Evolutionary conservation across 1,140 invertebrate species (phyloP).

Genomic region (Monochamus saltuarius): DNA sequence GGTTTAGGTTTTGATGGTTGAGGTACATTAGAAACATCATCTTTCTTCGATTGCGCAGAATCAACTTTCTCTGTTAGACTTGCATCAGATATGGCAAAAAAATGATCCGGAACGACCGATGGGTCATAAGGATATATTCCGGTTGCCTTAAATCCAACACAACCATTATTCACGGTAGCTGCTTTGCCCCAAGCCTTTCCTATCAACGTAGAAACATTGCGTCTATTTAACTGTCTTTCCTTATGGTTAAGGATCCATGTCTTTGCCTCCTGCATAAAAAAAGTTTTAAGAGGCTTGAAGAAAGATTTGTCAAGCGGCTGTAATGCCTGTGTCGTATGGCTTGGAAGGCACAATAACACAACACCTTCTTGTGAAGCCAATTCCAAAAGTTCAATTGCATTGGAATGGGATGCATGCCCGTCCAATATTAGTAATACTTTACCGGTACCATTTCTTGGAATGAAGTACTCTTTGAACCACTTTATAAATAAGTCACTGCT

Average conservation of each 20-base stretch:
- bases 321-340: conserved; percentile 42
- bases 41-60: too few relatives aligned
- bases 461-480: conserved; percentile 41
- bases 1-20: too few relatives aligned
- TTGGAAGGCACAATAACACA: conserved; percentile 40
- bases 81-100: too few relatives aligned
- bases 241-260: conserved; percentile 13
- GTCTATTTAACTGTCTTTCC: conserved; percentile 6
- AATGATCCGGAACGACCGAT: conserved; percentile 17
- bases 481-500: conserved; percentile 34
- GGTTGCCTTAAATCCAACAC: conserved; percentile 24
- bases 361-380: conserved; percentile 39
- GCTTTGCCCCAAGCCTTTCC: conserved; percentile 36
- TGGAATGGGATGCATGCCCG: conserved; percentile 48
- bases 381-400: conserved; percentile 32
- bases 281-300: conserved; percentile 42
- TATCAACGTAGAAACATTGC: background rate
- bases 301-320: conserved; percentile 42
- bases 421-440: conserved; percentile 51
- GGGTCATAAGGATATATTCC: conserved; percentile 40
- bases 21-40: too few relatives aligned
- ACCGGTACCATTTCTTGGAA: conserved; percentile 44
- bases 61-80: too few relatives aligned
- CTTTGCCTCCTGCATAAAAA: conserved; percentile 26
- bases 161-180: conserved; percentile 34